Conservation (phyloP, 2,888 invertebrate species). For the Steinernema carpocapsae region DNA sequence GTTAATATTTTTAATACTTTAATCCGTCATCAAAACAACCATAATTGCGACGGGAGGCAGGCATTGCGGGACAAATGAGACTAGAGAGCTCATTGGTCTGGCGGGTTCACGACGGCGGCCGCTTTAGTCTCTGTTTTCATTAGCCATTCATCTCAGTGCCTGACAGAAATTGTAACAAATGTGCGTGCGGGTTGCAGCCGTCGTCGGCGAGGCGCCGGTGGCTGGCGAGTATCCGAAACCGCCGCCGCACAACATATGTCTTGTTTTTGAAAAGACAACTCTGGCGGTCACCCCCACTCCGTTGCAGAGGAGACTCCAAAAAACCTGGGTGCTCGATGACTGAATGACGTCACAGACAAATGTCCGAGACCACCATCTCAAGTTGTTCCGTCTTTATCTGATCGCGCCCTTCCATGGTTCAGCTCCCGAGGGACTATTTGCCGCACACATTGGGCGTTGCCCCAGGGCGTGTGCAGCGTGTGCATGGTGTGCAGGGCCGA, state of each 20-base stretch:
- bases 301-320: not conserved
- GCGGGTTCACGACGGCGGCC: not conserved
- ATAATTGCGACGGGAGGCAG: not conserved
- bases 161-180: not conserved
- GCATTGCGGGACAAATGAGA: slow-evolving; percentile 9
- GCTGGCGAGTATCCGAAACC: not conserved
- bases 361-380: slow-evolving; percentile 29
- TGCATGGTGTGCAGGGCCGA: slow-evolving; percentile 8
- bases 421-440: slow-evolving; percentile 30
- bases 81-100: not conserved
- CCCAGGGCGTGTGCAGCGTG: slow-evolving; percentile 10
- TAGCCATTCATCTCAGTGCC: slow-evolving; percentile 12
- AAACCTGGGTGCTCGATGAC: slow-evolving; percentile 21
- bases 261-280: not conserved
- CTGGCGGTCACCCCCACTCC: too few relatives aligned
- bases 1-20: not conserved
- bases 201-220: not conserved
- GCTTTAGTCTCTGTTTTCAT: slow-evolving; percentile 27
- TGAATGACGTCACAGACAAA: slow-evolving; percentile 29
- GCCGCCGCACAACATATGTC: slow-evolving; percentile 18
- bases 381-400: slow-evolving; percentile 34
- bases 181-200: slow-evolving; percentile 12
- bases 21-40: not conserved
- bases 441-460: slow-evolving; percentile 20
- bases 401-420: slow-evolving; percentile 19